Percentiles rank a stretch among this genome's conserved stretches.
Evolutionary conservation across 2,113 vertebrate genomes (phyloP).

Genomic region (Syrmaticus mikado): DNA sequence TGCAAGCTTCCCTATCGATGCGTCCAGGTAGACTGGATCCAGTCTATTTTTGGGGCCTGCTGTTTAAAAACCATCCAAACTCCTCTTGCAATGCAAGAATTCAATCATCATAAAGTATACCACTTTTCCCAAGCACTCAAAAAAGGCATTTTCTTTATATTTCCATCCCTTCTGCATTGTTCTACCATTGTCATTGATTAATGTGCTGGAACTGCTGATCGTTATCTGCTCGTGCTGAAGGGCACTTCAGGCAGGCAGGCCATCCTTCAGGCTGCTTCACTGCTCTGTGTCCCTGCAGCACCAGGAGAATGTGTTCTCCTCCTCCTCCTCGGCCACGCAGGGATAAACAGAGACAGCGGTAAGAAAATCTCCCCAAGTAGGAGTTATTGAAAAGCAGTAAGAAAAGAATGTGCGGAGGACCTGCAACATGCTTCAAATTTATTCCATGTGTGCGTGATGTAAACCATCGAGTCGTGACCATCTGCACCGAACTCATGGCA

Average conservation of each 20-base stretch:
- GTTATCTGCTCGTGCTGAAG: neutral
- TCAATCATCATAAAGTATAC: neutral
- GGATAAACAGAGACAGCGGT: neutral
- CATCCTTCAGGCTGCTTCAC: neutral
- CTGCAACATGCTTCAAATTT: neutral
- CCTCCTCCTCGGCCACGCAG: accelerated
- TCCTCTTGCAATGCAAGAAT: neutral
- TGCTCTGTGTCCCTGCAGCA: neutral
- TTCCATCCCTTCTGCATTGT: neutral
- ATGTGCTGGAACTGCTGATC: neutral
- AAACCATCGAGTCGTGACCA: neutral
- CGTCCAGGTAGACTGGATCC: conserved; percentile 1
- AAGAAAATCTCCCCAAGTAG: neutral
- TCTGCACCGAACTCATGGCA: neutral
- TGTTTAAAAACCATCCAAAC: conserved; percentile 5
- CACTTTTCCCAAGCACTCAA: neutral
- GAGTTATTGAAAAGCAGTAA: neutral
- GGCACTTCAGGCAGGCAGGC: neutral
- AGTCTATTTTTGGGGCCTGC: conserved; percentile 4
- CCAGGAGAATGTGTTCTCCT: neutral
- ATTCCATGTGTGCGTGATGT: neutral
- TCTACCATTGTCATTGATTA: neutral
- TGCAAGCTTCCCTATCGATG: neutral
- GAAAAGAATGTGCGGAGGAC: neutral
- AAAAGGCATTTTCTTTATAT: accelerated